Base-by-base conservation (phyloP, 2,888 invertebrate species). In the Coremacera marginata region DNA sequence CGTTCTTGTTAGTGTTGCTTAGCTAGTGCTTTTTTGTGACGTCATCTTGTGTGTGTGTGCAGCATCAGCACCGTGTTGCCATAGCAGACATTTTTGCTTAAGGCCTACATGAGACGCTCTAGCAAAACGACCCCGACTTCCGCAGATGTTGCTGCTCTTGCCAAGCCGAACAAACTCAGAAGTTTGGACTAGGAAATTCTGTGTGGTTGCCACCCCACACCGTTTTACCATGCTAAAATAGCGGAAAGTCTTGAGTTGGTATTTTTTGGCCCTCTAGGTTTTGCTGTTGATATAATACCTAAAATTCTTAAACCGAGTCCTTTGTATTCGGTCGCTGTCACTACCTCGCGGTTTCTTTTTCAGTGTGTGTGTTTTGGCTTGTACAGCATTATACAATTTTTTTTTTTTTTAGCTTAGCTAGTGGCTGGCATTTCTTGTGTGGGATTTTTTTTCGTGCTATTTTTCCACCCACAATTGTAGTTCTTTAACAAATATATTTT, bases 241-340 rank as follows among this genome's bases (percentile, higher is more conserved):
- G 9, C 22, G 9, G 11, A 65, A 65, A 19, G 34, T 37, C 51
- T 68, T 52, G 19, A 14, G 52, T n/a, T 70, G 52, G 52, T 31
- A 25, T 52, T 52, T 37, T n/a, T n/a, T 65, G 37, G 37, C 27
- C 22, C 25, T 25, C 70, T 52, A 51, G n/a, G 52, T 25, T 60
- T 60, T 37, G n/a, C 49, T 49, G 72, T 49, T 72, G 16, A 72
- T 72, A 72, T 49, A 72, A 55, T 74, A 55, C 74, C 74, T 25
- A 74, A 74, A 74, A 74, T 74, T 52, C 67, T 44, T 73, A 73
- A 73, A 73, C 62, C 19, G 31, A 73, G 49, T 74, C 74, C 44
- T 74, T 74, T 74, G 67, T 74, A 25, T 71, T 19, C 57, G 22
- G 22, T 62, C 16, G 62, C 14, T 44, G 49, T 62, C 25, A 19